Evolutionary conservation across 2,113 vertebrate species (phyloP), one percentile per base, ranked within the genome.

Genomic region (Pyrgilauda ruficollis): DNA sequence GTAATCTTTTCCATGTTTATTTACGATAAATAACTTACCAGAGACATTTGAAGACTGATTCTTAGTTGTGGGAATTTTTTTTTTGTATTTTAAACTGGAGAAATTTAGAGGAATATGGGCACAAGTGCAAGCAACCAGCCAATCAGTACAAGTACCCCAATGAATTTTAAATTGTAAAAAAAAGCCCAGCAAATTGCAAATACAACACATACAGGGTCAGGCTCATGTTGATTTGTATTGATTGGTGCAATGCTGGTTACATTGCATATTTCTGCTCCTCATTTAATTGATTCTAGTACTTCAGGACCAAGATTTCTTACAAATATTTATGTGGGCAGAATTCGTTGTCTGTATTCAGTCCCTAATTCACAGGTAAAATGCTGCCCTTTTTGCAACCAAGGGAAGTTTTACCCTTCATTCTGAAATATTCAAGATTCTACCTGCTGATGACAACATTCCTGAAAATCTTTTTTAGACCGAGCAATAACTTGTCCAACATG

Each of bases 1-100:
- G 92, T 96, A 83, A 86, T 94, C 88, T 96, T 93, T 69, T 87
- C 55, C 63, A 68, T 6, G 31, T 84, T 90, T 94, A 46, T 96
- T 95, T 88, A 84, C 90, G 64, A 68, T 90, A 74, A 94, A 88
- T 91, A 93, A 90, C 67, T 87, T 86, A 82, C 37, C n/a, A 92
- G 75, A 90, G 19, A 22, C 47, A 70, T 81, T 72, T 84, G 39
- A 86, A 93, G 59, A 66, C 27, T 77, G 63, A 80, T 76, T 91
- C 50, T 83, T 85, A 82, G 30, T 86, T 74, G 50, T 18, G 28
- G 39, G 41, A 6, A 37, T 13, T 84, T 76, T 78, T 67, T 53
- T 81, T 76, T 64, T 62, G 22, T 46, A 50, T 85, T 90, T 83
- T 77, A 49, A 52, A 79, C 37, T 53, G 49, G 30, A 68, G 64